Percentiles rank a stretch among this genome's conserved stretches.
These are phyloP conservation scores for Aleiodes sp. DNA, from an alignment of 1,140 invertebrate species.

Conservation along the genomic window DNA sequence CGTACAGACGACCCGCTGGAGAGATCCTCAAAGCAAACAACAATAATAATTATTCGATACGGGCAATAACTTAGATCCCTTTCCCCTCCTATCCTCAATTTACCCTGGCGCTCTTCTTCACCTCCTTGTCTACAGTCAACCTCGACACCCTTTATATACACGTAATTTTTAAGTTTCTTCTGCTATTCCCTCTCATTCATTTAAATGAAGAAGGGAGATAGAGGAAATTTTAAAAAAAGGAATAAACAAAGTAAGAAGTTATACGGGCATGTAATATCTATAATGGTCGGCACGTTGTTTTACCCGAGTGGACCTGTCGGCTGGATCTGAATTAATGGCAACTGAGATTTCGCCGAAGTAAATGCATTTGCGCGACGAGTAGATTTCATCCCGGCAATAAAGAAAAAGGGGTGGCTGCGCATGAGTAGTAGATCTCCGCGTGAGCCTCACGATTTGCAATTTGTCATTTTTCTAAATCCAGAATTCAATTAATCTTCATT, in stretches of 20 bases:
- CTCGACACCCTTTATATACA: not conserved
- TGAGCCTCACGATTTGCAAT: not conserved
- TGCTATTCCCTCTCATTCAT: not conserved
- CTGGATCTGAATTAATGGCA: constrained; percentile 42
- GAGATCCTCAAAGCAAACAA: constrained; percentile 46
- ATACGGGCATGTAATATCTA: constrained; percentile 44
- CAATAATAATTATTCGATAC: constrained; percentile 48
- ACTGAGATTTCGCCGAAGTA: constrained; percentile 40
- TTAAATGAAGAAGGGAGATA: not conserved
- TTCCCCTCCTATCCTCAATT: not conserved
- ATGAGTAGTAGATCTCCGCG: no score
- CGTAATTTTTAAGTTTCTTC: not conserved
- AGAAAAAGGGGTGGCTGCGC: no score
- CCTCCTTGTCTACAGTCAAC: not conserved
- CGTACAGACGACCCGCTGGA: constrained; percentile 33
- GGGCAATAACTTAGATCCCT: constrained; percentile 41
- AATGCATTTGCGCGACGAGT: constrained; percentile 16
- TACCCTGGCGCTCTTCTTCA: not conserved
- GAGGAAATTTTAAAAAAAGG: not conserved
- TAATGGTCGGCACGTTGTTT: constrained; percentile 39
- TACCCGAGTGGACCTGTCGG: constrained; percentile 44
- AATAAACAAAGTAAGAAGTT: constrained; percentile 26
- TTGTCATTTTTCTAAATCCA: not conserved
- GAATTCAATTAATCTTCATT: not conserved
- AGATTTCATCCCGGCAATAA: not conserved